Base-by-base conservation (phyloP, 2,797 vertebrate species). In the Ciconia nigra region DNA sequence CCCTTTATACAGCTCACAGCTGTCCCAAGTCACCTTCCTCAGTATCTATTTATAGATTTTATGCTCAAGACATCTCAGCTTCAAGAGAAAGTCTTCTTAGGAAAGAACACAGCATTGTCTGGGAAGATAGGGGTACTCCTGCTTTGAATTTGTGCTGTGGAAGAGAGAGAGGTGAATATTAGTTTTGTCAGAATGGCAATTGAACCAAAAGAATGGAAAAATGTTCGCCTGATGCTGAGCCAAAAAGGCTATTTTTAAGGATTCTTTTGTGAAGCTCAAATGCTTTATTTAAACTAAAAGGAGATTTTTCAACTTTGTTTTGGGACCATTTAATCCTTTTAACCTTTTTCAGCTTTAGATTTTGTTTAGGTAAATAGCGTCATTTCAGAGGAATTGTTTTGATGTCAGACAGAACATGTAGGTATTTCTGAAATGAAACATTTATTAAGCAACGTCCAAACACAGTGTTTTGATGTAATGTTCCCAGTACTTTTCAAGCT, bases 21-120 rank as follows among this genome's bases (percentile, higher is more conserved):
- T 89, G 86, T 90, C 93, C 71, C 33, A 81, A 87, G 71, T 94
- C 93, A 96, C 87, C 89, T 93, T 96, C 78, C 58, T 85, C 49
- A 13, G n/a, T 59, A 61, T 16, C 67, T 87, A 74, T 94, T 96
- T 59, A 86, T 83, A 92, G 71, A n/a, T 72, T 86, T 87, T 70
- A 49, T 81, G 44, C 69, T 87, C 46, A 71, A 86, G 81, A 94
- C 69, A 47, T 52, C 59, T 74, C 87, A 77, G 3, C 57, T 87
- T 91, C 65, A 85, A 74, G 90, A 89, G 55, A 80, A 87, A 92
- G 92, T 74, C 51, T 85, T 96, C 59, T 93, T 71, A 87, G 46
- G 39, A 86, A 93, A 69, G 71, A 74, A 58, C 0, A 0, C 11
- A 47, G 31, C 35, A 89, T 93, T 92, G 67, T 95, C 71, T 94